Conservation (phyloP, 2,113 vertebrate genomes). For the Tangachromis dhanisi region DNA sequence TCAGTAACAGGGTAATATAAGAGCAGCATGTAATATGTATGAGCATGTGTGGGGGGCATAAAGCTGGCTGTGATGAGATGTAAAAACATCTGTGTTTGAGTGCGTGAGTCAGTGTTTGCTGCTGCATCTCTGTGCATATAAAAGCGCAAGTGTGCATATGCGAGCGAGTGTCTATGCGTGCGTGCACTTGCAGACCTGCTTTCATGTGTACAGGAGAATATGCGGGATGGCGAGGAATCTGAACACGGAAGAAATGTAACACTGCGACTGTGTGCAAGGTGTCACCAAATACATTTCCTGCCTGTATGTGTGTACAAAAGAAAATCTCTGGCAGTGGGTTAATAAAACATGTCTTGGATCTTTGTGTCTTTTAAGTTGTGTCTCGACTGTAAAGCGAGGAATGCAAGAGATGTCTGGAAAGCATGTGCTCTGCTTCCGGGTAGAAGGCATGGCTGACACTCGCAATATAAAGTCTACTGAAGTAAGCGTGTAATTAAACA, state of each 20-base stretch:
- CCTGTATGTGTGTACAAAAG: not conserved
- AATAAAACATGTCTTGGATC: not conserved
- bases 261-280: not conserved
- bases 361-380: not conserved
- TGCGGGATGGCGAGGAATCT: not conserved
- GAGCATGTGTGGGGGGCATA: constrained; percentile 17
- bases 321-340: not conserved
- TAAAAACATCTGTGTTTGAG: constrained; percentile 43
- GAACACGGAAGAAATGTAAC: not conserved
- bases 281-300: not conserved
- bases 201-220: constrained; percentile 6
- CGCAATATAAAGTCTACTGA: not conserved
- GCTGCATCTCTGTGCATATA: constrained; percentile 12
- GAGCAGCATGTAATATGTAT: constrained; percentile 45
- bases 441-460: not conserved
- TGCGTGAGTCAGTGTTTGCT: constrained; percentile 41
- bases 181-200: not conserved
- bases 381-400: not conserved
- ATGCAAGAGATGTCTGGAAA: not conserved
- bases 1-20: constrained; percentile 16
- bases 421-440: not conserved
- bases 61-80: not conserved
- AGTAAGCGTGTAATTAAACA: not conserved
- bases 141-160: not conserved
- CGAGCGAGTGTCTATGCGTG: not conserved